Percentiles rank a stretch among this genome's conserved stretches.
Conservation (phyloP, 2,113 vertebrate species). For the Neomonachus schauinslandi region DNA sequence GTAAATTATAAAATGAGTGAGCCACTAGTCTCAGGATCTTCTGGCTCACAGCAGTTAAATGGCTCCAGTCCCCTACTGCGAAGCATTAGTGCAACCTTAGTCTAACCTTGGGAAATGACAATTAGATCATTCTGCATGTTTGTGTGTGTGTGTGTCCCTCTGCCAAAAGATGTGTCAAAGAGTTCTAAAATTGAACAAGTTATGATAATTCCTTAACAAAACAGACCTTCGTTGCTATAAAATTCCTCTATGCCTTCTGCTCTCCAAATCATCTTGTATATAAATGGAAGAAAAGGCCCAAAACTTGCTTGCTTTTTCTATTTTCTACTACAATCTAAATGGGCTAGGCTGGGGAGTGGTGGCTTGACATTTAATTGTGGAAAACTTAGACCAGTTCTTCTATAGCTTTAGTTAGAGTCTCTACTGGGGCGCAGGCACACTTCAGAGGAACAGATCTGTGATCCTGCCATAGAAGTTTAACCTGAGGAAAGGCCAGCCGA, state of each 20-base stretch:
- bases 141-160: neutral
- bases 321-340: neutral
- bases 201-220: neutral
- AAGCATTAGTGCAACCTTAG: neutral
- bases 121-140: neutral
- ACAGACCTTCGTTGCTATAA: neutral
- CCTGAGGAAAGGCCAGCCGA: neutral
- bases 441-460: neutral
- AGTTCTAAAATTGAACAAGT: neutral
- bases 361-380: neutral
- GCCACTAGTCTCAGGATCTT: neutral
- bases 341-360: accelerated
- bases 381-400: neutral
- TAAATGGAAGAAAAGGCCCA: neutral
- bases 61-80: neutral
- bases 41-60: neutral
- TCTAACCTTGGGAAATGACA: neutral
- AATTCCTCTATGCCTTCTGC: neutral
- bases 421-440: neutral
- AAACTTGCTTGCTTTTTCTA: neutral
- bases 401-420: neutral
- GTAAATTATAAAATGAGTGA: conserved; percentile 28
- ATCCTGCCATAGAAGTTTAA: neutral
- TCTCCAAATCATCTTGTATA: neutral
- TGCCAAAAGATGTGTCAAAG: neutral